Evolutionary conservation across 2,888 invertebrate genomes (phyloP), one percentile per base, ranked within the genome.

Genomic region (Amphipoea oculea): DNA sequence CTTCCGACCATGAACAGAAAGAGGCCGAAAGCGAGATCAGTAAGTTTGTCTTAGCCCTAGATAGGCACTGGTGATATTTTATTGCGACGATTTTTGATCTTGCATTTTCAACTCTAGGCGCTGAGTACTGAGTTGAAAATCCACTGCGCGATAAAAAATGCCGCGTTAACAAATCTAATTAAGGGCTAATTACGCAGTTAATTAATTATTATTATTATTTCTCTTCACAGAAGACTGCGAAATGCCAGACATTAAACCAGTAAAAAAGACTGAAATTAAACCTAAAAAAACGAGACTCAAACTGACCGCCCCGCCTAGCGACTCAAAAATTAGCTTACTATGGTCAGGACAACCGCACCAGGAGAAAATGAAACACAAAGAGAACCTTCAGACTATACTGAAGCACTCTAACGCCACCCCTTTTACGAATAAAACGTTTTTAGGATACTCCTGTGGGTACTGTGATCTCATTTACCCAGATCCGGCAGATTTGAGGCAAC

Each of bases 381-480:
- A 95, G 5, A 96, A 96, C 57, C 78, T 96, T 0, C 88, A 92
- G 3, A 94, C 92, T 0, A 92, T 96, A 73, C 79, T 96, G 0
- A 90, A 95, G 36, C 95, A 89, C 72, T 95, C 96, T 0, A 96
- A 96, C 65, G 95, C 92, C 0, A 91, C 92, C 0, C 96, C 96
- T 0, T 96, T 96, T 79, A 94, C 93, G 29, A 94, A 95, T 54
- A 96, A 95, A 82, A 92, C 94, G 0, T 78, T 95, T 0, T 76
- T 95, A 0, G 96, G 96, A 0, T 96, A 92, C 73, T 89, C 93
- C 0, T 96, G 96, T 78, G 94, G 93, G 0, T 96, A 95, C 73
- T 96, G 96, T 20, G 91, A 95, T 0, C 69, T 86, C 0, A 90
- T 94, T 0, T 96, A 90, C 84, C 94, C 94, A 0, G 96, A 96